Conservation (phyloP, 2,888 invertebrate genomes). For the Lycia hirtaria region DNA sequence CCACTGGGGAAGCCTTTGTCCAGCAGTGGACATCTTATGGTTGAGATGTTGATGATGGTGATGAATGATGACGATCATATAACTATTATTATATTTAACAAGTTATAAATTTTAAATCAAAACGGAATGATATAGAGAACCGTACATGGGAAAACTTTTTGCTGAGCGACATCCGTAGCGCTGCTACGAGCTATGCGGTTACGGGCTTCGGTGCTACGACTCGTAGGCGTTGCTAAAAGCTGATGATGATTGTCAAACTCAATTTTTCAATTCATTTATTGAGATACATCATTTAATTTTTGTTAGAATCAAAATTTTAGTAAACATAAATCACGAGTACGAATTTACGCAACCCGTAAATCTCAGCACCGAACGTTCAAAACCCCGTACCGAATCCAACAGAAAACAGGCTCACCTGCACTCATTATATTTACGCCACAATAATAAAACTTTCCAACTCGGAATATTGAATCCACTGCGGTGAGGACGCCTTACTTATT, state of each 20-base stretch:
- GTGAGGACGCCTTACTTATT: constrained; percentile 80
- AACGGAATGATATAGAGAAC: neutral
- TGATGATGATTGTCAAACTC: no score
- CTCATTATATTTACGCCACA: constrained; percentile 84
- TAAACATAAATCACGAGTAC: neutral
- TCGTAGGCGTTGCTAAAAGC: constrained; percentile 65
- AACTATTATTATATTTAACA: no score
- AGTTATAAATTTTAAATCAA: neutral
- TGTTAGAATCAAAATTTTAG: neutral
- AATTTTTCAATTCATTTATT: no score
- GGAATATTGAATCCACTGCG: constrained; percentile 83
- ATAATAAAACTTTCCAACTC: constrained; percentile 84
- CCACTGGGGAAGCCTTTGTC: no score
- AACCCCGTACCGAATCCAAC: constrained; percentile 72
- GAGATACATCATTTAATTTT: no score
- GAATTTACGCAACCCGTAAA: constrained; percentile 28
- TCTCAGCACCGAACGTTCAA: constrained; percentile 58
- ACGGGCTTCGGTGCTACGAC: constrained; percentile 52
- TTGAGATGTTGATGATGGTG: no score
- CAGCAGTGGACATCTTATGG: no score
- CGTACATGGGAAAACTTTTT: neutral
- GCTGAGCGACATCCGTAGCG: constrained; percentile 42
- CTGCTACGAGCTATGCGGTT: constrained; percentile 34
- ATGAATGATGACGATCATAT: no score
- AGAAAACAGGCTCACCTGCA: constrained; percentile 82